These are phyloP conservation scores for Mugil cephalus DNA, from an alignment of 2,113 vertebrate genomes.

Conservation along the genomic window DNA sequence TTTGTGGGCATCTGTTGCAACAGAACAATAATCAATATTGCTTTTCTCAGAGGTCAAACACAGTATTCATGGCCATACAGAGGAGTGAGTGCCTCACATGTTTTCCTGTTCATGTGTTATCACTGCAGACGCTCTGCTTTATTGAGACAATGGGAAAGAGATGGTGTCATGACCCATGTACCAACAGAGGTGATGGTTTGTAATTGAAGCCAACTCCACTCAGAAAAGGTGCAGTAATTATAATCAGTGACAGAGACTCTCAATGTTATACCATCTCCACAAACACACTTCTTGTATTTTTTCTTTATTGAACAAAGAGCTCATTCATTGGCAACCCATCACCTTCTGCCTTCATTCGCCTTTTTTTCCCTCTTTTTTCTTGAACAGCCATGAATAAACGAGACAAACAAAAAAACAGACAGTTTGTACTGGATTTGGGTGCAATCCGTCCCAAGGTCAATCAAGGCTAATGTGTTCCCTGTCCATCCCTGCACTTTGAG, in stretches of 20 bases:
- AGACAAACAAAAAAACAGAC: constrained; percentile 39
- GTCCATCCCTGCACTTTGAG: constrained; percentile 67
- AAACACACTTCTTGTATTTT: not conserved
- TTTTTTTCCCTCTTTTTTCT: constrained; percentile 40
- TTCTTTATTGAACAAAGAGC: not conserved
- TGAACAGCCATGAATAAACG: constrained; percentile 52
- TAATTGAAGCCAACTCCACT: constrained; percentile 64
- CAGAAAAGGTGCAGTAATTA: constrained; percentile 70
- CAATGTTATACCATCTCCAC: not conserved
- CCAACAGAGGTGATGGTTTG: constrained; percentile 51
- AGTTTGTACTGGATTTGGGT: constrained; percentile 33
- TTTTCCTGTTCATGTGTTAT: constrained; percentile 60
- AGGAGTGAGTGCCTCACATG: constrained; percentile 21
- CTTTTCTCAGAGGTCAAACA: constrained; percentile 55
- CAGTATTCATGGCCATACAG: constrained; percentile 43
- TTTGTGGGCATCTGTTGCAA: constrained; percentile 32
- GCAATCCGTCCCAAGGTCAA: constrained; percentile 63
- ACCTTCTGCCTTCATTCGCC: not conserved
- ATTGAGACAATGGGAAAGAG: constrained; percentile 65
- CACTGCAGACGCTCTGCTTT: constrained; percentile 29
- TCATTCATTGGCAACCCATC: constrained; percentile 10
- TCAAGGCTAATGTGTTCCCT: constrained; percentile 64
- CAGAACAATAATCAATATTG: constrained; percentile 64
- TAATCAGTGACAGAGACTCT: constrained; percentile 53
- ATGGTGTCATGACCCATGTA: constrained; percentile 62